These are phyloP conservation scores for Drosophila subobscura DNA, from an alignment of 1,140 invertebrate genomes.

Conservation along the genomic window DNA sequence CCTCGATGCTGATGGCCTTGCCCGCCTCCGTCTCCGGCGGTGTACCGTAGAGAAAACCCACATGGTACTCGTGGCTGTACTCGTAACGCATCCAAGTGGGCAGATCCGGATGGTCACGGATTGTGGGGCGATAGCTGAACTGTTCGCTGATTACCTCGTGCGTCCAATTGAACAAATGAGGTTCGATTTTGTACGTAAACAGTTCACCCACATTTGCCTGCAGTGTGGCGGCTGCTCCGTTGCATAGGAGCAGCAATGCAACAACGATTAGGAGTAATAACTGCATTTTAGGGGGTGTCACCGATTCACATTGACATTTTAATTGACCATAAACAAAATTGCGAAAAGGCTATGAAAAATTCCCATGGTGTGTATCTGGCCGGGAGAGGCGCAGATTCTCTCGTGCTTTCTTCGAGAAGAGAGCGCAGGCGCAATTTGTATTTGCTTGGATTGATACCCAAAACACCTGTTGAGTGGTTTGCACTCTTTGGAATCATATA, in stretches of 20 bases:
- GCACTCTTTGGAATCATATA: too few relatives aligned
- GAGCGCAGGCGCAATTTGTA: conserved; percentile 56
- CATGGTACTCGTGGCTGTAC: conserved; percentile 89
- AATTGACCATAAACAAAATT: conserved; percentile 37
- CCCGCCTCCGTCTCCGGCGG: conserved; percentile 86
- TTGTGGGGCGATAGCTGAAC: conserved; percentile 76
- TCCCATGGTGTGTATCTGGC: conserved; percentile 62
- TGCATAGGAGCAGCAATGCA: conserved; percentile 14
- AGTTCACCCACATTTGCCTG: conserved; percentile 87
- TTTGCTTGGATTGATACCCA: not conserved
- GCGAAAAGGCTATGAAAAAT: conserved; percentile 47
- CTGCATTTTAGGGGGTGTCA: conserved; percentile 40
- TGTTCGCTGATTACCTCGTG: conserved; percentile 85
- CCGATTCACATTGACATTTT: conserved; percentile 43
- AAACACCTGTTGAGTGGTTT: conserved; percentile 34
- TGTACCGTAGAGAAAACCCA: conserved; percentile 91
- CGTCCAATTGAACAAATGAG: conserved; percentile 88
- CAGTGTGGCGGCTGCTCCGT: conserved; percentile 20
- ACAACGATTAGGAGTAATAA: conserved; percentile 24
- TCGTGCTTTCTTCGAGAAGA: conserved; percentile 24
- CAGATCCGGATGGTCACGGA: conserved; percentile 87
- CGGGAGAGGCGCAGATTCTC: conserved; percentile 20
- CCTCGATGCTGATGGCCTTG: conserved; percentile 87
- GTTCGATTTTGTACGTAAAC: conserved; percentile 87
- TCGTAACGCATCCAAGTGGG: conserved; percentile 93